phyloP scores from a whole-genome alignment of 2,797 vertebrate genomes.

The Australoheros facetus region DNA sequence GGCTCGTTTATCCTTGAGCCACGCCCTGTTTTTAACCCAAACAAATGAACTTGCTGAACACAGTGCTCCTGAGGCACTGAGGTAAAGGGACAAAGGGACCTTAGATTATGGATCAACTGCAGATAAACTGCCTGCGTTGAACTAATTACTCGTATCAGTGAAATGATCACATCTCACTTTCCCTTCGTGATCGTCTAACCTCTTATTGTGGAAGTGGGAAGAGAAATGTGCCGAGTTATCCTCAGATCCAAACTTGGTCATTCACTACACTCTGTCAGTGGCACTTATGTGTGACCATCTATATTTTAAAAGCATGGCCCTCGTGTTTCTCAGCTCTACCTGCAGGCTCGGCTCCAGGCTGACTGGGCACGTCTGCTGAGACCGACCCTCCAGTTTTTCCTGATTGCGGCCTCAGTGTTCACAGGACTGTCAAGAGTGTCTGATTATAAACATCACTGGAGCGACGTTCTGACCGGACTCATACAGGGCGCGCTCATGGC shows the following conservation, averaged over 20 bases:
- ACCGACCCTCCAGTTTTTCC: constrained; percentile 92
- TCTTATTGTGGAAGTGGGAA: background rate
- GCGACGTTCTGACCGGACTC: constrained; percentile 92
- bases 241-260: background rate
- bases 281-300: background rate
- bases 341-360: constrained; percentile 91
- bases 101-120: background rate
- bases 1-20: background rate
- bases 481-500: constrained; percentile 93
- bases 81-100: background rate
- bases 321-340: constrained; percentile 86
- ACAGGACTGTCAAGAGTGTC: constrained; percentile 96
- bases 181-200: background rate
- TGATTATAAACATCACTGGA: constrained; percentile 98
- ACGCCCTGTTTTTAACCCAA: constrained; percentile 4
- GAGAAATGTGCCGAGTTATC: background rate
- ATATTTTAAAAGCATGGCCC: background rate
- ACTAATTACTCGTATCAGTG: background rate
- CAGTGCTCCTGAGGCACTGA: background rate
- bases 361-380: constrained; percentile 93
- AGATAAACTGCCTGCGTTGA: too few relatives aligned
- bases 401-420: constrained; percentile 88
- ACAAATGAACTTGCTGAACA: background rate
- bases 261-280: background rate
- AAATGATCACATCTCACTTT: background rate